Evolutionary conservation across 2,888 invertebrate genomes (phyloP).

Genomic region (Lasioglossum oenotherae): DNA sequence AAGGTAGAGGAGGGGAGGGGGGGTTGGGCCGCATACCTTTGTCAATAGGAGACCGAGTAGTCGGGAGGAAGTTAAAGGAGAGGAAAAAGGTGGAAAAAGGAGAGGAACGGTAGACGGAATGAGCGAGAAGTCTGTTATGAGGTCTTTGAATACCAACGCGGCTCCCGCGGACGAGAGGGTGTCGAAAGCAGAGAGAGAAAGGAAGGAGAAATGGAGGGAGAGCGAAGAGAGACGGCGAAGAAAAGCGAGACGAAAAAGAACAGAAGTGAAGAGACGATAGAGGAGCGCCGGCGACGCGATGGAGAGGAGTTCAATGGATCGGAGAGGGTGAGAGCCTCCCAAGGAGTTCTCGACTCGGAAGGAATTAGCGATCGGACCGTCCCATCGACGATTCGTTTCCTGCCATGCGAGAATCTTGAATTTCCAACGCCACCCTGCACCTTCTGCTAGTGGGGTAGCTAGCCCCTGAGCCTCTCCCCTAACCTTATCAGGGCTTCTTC

Average conservation of each 20-base stretch:
- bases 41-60: conserved; percentile 62
- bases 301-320: conserved; percentile 65
- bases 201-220: conserved; percentile 30
- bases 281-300: conserved; percentile 24
- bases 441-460: not conserved
- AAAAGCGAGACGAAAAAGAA: conserved; percentile 55
- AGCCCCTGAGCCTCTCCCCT: conserved; percentile 3
- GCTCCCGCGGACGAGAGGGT: conserved; percentile 17
- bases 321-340: conserved; percentile 50
- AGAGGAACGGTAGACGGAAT: conserved; percentile 57
- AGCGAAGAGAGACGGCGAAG: conserved; percentile 46
- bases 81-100: conserved; percentile 42
- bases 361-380: conserved; percentile 71
- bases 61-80: conserved; percentile 40
- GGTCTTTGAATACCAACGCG: conserved; percentile 72
- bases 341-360: conserved; percentile 68
- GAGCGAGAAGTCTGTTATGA: conserved; percentile 71
- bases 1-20: conserved; percentile 32
- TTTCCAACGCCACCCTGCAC: conserved; percentile 25
- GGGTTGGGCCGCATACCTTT: conserved; percentile 63
- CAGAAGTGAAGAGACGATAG: conserved; percentile 47
- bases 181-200: conserved; percentile 16
- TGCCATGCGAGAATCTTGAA: conserved; percentile 61
- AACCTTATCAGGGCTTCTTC: not conserved
- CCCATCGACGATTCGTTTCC: conserved; percentile 66